Percentiles rank a stretch among this genome's conserved stretches.
These are phyloP conservation scores for Heliconius eleuchia DNA, from an alignment of 1,140 invertebrate genomes.

Conservation along the genomic window DNA sequence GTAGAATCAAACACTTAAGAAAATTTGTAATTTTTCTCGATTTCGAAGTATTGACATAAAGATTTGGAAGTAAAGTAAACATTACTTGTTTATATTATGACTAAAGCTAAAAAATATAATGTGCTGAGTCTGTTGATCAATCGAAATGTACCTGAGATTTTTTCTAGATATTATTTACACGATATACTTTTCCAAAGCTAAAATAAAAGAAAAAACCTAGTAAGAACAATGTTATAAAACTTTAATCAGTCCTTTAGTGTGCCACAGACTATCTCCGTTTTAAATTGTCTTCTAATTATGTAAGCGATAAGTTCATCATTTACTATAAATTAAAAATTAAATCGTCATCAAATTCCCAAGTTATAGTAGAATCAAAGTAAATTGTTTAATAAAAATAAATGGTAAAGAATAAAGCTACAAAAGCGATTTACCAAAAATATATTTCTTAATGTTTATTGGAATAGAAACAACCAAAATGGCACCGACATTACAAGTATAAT, in stretches of 20 bases:
- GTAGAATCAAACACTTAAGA: conserved; percentile 49
- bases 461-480: conserved; percentile 30
- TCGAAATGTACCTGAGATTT: too few species aligned
- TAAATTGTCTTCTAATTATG: too few species aligned
- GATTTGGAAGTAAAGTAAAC: conserved; percentile 51
- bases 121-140: neutral
- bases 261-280: too few species aligned
- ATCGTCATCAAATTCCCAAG: too few species aligned
- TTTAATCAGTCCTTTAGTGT: too few species aligned
- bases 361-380: neutral
- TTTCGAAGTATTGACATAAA: conserved; percentile 61
- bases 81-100: conserved; percentile 13
- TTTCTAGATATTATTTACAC: too few species aligned
- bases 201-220: too few species aligned
- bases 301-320: neutral
- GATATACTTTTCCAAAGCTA: too few species aligned
- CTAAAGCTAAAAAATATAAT: neutral
- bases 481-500: conserved; percentile 15
- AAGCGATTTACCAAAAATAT: conserved; percentile 9
- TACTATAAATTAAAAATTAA: neutral
- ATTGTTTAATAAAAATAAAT: conserved; percentile 1
- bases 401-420: conserved; percentile 13
- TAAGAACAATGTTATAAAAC: too few species aligned
- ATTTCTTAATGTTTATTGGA: conserved; percentile 23
- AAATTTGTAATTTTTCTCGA: conserved; percentile 59